Conservation (phyloP, 2,113 vertebrate species). For the Neomonachus schauinslandi region DNA sequence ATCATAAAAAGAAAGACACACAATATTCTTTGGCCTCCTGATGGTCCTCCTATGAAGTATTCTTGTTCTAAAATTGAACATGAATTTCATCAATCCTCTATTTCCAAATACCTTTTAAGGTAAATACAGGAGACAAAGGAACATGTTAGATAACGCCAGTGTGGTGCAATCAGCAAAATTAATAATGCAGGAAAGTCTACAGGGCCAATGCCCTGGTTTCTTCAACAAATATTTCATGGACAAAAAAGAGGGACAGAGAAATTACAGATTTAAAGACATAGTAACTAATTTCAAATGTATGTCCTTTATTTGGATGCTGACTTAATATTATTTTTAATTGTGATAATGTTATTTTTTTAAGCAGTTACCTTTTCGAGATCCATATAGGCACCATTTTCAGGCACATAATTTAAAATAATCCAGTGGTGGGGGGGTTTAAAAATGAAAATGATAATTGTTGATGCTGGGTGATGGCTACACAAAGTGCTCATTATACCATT, state of each 20-base stretch:
- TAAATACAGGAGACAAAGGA: neutral
- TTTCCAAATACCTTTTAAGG: neutral
- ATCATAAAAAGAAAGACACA: neutral
- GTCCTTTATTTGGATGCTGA: neutral
- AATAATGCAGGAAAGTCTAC: neutral
- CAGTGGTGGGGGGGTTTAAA: neutral
- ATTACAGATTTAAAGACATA: neutral
- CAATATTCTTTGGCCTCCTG: neutral
- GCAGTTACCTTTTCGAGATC: neutral
- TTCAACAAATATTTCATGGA: neutral
- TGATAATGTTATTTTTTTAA: slow-evolving; percentile 20
- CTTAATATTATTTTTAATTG: neutral
- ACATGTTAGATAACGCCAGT: neutral
- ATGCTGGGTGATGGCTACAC: neutral
- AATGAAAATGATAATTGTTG: neutral
- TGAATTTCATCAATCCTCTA: neutral
- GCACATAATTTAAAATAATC: slow-evolving; percentile 9
- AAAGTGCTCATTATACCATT: neutral
- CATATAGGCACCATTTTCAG: neutral
- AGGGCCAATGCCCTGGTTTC: neutral
- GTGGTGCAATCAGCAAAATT: neutral
- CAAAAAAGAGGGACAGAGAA: neutral
- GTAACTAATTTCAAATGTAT: neutral
- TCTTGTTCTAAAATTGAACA: slow-evolving; percentile 30
- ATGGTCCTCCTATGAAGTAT: neutral